Percentiles rank a stretch among this genome's conserved stretches.
Evolutionary conservation across 2,888 invertebrate species (phyloP).

Genomic region (Syrista parreyssii): DNA sequence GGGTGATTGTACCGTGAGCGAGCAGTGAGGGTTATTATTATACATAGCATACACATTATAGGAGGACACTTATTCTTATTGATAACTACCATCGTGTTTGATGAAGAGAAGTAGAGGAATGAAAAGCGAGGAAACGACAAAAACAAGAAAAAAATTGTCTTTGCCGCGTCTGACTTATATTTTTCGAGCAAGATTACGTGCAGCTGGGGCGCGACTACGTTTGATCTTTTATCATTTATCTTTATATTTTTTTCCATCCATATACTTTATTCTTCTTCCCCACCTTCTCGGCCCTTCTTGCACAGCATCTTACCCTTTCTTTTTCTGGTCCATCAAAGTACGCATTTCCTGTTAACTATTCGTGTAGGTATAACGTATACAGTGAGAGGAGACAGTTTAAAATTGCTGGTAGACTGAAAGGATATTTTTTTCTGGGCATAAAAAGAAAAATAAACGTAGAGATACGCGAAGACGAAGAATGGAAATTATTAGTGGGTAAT

Average conservation of each 20-base stretch:
- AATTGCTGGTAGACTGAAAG: not conserved
- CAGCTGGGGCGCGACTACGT: slow-evolving; percentile 34
- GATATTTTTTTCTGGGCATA: not conserved
- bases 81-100: slow-evolving; percentile 53
- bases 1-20: slow-evolving; percentile 53
- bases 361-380: not conserved
- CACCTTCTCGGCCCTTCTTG: not conserved
- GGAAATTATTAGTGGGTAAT: not conserved
- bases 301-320: not conserved
- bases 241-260: too few species aligned
- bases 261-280: too few species aligned
- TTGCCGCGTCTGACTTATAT: slow-evolving; percentile 58
- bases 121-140: slow-evolving; percentile 20
- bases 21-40: slow-evolving; percentile 40
- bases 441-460: not conserved
- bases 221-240: not conserved
- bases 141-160: slow-evolving; percentile 48
- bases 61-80: slow-evolving; percentile 55
- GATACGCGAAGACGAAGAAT: not conserved
- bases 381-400: not conserved
- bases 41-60: slow-evolving; percentile 45
- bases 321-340: not conserved
- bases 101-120: slow-evolving; percentile 36
- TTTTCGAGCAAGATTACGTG: slow-evolving; percentile 50
- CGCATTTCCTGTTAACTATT: not conserved